A percentile compares a stretch with the other conserved stretches of the same genome.
Evolutionary conservation across 2,113 vertebrate species (phyloP).

Genomic region (Lagopus leucura): DNA sequence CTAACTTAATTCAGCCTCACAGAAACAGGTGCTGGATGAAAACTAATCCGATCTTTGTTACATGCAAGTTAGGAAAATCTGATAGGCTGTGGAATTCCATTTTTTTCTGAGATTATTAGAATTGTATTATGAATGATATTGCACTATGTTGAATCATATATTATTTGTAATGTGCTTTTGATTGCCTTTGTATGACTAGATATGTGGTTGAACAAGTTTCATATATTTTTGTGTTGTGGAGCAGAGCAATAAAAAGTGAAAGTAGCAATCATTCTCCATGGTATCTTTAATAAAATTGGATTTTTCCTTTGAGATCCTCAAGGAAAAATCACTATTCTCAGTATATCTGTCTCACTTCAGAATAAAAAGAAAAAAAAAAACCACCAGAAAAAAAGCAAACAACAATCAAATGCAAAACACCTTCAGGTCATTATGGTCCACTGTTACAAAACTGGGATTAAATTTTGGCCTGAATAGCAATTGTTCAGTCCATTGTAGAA

Average conservation of each 20-base stretch:
- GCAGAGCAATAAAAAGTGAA: constrained; percentile 22
- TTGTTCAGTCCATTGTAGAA: not conserved
- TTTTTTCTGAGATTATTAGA: constrained; percentile 53
- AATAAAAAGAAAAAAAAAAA: not conserved
- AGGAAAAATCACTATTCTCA: constrained; percentile 10
- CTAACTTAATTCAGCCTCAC: constrained; percentile 4
- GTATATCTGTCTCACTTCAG: not conserved
- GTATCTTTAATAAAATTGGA: constrained; percentile 20
- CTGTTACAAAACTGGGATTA: not conserved
- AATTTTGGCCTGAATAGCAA: not conserved
- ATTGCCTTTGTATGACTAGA: constrained; percentile 34
- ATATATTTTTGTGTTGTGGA: constrained; percentile 12
- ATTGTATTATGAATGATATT: constrained; percentile 15
- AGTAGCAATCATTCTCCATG: constrained; percentile 8
- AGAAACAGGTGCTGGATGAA: constrained; percentile 6
- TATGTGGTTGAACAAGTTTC: constrained; percentile 17
- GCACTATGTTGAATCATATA: not conserved
- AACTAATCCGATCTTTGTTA: not conserved
- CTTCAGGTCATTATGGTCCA: not conserved
- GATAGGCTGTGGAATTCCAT: not conserved
- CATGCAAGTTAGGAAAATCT: constrained; percentile 1
- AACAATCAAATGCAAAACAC: not conserved
- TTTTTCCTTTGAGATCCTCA: constrained; percentile 30
- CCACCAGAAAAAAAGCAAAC: too few species aligned
- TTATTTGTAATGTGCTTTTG: constrained; percentile 53